Evolutionary conservation across 2,113 vertebrate species (phyloP).

Genomic region (Tetrax tetrax): DNA sequence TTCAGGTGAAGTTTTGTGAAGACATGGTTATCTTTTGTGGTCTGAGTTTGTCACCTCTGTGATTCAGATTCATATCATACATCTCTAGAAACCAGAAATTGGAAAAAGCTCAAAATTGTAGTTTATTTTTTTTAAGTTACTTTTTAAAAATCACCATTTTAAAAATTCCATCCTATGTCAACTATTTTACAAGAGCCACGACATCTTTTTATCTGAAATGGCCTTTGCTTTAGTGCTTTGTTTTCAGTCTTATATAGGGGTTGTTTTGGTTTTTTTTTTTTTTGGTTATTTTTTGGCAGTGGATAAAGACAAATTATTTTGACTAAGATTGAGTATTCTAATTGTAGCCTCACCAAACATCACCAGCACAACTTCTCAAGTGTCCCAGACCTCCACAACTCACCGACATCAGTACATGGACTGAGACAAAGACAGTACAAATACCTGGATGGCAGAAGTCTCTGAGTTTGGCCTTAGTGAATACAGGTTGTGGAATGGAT

Average conservation of each 20-base stretch:
- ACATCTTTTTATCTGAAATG: not conserved
- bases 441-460: not conserved
- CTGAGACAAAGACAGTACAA: not conserved
- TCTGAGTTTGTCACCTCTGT: not conserved
- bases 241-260: not conserved
- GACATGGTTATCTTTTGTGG: not conserved
- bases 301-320: not conserved
- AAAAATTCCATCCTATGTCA: not conserved
- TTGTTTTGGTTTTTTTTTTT: not conserved
- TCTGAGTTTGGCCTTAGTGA: not conserved
- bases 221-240: not conserved
- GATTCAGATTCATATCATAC: not conserved
- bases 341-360: not conserved
- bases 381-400: not conserved
- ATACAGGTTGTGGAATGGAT: accelerated
- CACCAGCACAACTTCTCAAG: not conserved
- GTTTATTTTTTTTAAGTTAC: not conserved
- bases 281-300: not conserved
- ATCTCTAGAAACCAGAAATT: not conserved
- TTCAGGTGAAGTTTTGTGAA: not conserved
- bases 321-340: not conserved
- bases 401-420: not conserved
- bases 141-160: not conserved
- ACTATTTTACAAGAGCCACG: not conserved
- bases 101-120: not conserved